Evolutionary conservation across 1,140 invertebrate species (phyloP).

Genomic region (Drosophila ambigua): DNA sequence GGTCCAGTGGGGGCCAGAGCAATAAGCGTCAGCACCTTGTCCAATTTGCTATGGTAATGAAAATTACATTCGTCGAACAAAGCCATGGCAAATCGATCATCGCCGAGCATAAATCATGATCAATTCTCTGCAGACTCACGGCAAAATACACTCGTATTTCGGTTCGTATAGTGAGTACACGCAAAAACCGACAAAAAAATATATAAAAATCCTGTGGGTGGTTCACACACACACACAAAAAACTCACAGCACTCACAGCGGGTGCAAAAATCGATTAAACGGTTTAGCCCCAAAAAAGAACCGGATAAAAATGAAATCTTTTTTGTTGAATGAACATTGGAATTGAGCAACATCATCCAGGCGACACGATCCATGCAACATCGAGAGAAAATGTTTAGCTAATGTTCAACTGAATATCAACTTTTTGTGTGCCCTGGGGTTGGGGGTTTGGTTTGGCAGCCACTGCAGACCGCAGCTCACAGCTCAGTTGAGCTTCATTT

Average conservation of each 20-base stretch:
- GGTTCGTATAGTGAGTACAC: neutral
- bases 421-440: conserved; percentile 1
- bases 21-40: conserved; percentile 83
- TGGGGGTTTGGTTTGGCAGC: conserved; percentile 17
- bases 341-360: conserved; percentile 62
- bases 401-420: conserved; percentile 55
- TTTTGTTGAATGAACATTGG: conserved; percentile 64
- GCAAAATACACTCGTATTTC: conserved; percentile 19
- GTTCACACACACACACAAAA: conserved; percentile 50
- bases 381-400: conserved; percentile 37
- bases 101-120: conserved; percentile 72
- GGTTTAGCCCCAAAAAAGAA: conserved; percentile 35
- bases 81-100: conserved; percentile 66
- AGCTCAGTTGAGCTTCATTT: conserved; percentile 39
- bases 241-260: conserved; percentile 48
- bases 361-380: conserved; percentile 49
- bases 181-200: neutral
- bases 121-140: conserved; percentile 44
- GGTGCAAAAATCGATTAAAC: conserved; percentile 79
- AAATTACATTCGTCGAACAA: conserved; percentile 72
- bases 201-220: conserved; percentile 72
- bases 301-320: conserved; percentile 23
- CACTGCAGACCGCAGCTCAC: conserved; percentile 31
- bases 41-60: conserved; percentile 83
- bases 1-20: conserved; percentile 33